Percentiles rank a stretch among this genome's conserved stretches.
Conservation (phyloP, 2,113 vertebrate genomes). For the Jacana jacana region DNA sequence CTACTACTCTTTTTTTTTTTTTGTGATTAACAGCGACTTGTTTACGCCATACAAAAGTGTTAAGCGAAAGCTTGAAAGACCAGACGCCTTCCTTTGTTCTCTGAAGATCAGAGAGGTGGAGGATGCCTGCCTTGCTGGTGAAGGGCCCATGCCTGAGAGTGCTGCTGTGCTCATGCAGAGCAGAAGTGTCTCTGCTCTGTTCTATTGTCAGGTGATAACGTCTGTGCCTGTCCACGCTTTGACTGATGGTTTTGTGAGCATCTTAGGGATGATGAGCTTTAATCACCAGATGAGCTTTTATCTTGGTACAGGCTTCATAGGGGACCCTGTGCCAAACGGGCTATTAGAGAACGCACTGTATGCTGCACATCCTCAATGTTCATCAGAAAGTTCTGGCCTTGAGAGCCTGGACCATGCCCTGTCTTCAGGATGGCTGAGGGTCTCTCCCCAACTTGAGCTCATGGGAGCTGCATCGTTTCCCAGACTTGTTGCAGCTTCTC, state of each 20-base stretch:
- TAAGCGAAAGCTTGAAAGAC: not conserved
- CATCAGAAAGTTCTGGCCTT: not conserved
- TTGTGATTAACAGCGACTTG: not conserved
- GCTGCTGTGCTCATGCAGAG: accelerated
- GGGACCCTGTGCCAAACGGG: not conserved
- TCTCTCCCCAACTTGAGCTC: not conserved
- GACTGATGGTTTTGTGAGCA: not conserved
- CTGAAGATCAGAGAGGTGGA: not conserved
- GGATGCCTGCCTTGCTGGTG: not conserved
- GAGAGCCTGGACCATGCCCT: not conserved
- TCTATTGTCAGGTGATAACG: not conserved
- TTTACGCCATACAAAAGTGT: not conserved
- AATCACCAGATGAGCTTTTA: not conserved
- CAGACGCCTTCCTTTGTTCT: not conserved
- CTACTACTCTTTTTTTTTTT: not conserved
- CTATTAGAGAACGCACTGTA: not conserved
- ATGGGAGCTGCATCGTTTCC: not conserved
- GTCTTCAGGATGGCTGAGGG: not conserved
- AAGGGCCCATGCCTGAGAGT: not conserved
- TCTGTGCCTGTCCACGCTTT: not conserved
- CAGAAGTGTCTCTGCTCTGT: not conserved
- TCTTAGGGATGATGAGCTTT: not conserved
- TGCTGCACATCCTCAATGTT: not conserved
- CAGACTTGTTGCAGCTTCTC: not conserved
- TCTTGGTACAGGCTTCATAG: not conserved